Evolutionary conservation across 2,113 vertebrate species (phyloP).

Genomic region (Xiphorhynchus elegans): DNA sequence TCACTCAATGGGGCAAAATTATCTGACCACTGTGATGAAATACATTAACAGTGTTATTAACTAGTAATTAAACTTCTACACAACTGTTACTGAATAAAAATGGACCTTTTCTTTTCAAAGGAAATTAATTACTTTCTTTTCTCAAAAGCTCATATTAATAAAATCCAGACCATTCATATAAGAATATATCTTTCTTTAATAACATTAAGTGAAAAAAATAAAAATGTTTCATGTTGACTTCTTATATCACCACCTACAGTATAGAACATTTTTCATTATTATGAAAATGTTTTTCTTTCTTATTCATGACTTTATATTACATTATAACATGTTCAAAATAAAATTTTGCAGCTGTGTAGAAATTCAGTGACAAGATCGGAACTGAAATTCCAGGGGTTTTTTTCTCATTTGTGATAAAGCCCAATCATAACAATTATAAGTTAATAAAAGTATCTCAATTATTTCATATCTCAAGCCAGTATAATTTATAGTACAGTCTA

Average conservation of each 20-base stretch:
- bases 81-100: background rate
- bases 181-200: background rate
- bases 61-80: background rate
- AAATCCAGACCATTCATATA: background rate
- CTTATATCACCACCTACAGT: background rate
- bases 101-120: background rate
- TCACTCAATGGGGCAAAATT: background rate
- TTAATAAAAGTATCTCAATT: background rate
- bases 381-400: background rate
- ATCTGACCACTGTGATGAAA: background rate
- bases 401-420: background rate
- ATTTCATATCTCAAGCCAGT: background rate
- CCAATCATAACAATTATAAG: background rate
- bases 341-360: background rate
- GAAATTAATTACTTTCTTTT: background rate
- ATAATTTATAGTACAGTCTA: background rate
- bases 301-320: background rate
- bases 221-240: background rate
- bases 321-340: background rate
- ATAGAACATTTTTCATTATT: background rate
- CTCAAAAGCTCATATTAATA: background rate
- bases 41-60: background rate
- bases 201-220: background rate
- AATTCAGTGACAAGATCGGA: background rate
- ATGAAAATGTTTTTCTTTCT: background rate